These are phyloP conservation scores for Seira sanloemensis DNA, from an alignment of 2,888 invertebrate species.

Conservation along the genomic window DNA sequence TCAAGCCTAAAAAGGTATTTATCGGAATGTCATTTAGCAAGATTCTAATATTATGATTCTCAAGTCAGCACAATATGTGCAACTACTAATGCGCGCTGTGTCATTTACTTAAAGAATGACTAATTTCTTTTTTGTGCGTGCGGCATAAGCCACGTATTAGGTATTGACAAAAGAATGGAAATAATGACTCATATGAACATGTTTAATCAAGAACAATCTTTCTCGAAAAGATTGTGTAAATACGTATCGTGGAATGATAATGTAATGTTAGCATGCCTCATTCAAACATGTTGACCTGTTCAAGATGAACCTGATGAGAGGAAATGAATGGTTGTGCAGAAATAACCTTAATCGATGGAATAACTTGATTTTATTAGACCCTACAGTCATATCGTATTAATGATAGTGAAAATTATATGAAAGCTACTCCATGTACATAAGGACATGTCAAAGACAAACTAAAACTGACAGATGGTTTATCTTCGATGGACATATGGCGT, in stretches of 20 bases:
- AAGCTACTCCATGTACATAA: not conserved
- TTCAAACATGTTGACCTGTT: not conserved
- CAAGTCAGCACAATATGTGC: not conserved
- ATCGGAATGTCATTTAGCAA: not conserved
- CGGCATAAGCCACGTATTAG: not conserved
- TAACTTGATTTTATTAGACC: not conserved
- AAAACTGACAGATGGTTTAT: not conserved
- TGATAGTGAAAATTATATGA: not conserved
- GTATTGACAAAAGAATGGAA: too few species aligned
- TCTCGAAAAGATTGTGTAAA: not conserved
- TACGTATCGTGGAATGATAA: not conserved
- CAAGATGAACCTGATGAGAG: not conserved
- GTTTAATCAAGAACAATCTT: not conserved
- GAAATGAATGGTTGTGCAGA: not conserved
- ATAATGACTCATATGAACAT: not conserved
- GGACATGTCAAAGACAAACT: not conserved
- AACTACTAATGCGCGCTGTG: not conserved
- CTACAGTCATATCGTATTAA: not conserved
- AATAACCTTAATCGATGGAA: not conserved
- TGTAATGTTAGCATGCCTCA: not conserved
- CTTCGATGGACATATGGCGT: not conserved
- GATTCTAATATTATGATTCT: not conserved
- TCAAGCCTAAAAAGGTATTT: not conserved
- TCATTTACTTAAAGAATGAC: too few species aligned
- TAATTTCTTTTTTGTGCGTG: not conserved